Conservation (phyloP, 2,113 vertebrate genomes). For the Tetrao urogallus region DNA sequence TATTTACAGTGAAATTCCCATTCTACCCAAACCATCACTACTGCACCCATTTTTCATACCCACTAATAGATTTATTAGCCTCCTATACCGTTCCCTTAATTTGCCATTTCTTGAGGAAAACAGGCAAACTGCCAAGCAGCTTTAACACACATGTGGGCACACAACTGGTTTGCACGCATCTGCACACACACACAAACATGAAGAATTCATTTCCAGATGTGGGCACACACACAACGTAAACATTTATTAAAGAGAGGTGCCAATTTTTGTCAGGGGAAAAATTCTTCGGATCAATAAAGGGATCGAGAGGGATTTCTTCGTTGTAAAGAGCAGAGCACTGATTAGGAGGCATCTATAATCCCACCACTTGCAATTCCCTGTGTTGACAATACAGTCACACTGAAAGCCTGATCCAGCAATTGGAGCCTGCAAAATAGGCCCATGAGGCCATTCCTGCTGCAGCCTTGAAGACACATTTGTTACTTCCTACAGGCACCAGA, state of each 20-base stretch:
- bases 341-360: background rate
- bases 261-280: background rate
- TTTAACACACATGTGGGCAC: background rate
- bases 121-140: background rate
- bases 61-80: background rate
- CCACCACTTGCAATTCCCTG: background rate
- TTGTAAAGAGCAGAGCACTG: background rate
- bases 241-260: background rate
- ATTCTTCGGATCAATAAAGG: background rate
- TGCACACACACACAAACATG: accelerated
- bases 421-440: accelerated
- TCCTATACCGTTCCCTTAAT: background rate
- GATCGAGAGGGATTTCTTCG: background rate
- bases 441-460: background rate
- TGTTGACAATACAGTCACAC: background rate
- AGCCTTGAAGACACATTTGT: background rate
- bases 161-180: background rate
- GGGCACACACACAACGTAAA: background rate
- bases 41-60: background rate
- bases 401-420: background rate
- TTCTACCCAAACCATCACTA: background rate
- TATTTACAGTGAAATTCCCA: background rate
- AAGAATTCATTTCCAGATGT: background rate
- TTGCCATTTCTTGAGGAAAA: background rate
- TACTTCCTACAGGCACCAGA: background rate